phyloP scores from a whole-genome alignment of 2,797 vertebrate species.

The Kryptopterus vitreolus region DNA sequence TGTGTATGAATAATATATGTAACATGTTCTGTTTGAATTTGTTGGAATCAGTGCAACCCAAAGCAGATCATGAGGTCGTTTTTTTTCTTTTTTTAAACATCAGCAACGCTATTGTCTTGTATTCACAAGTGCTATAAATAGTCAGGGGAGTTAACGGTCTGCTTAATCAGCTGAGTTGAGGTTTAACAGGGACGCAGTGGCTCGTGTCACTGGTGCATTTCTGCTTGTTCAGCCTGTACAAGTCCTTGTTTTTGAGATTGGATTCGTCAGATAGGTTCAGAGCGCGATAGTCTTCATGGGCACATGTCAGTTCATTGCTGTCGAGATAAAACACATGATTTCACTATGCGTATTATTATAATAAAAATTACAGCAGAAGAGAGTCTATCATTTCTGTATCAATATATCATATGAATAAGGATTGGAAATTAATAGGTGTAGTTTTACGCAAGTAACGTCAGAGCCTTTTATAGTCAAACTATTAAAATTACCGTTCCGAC shows the following conservation, averaged over 20 bases:
- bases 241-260: conserved; percentile 63
- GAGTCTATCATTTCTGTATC: background rate
- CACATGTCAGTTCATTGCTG: conserved; percentile 54
- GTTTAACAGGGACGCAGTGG: conserved; percentile 2
- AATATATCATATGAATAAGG: background rate
- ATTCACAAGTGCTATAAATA: background rate
- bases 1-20: conserved; percentile 9
- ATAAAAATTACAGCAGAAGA: no score
- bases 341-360: no score
- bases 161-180: conserved; percentile 20
- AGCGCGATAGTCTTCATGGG: conserved; percentile 54
- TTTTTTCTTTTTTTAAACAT: background rate
- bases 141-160: background rate
- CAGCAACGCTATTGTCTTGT: conserved; percentile 1
- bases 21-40: background rate
- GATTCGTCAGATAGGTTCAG: conserved; percentile 52
- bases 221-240: conserved; percentile 61
- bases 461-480: no score
- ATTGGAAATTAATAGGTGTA: background rate
- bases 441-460: background rate
- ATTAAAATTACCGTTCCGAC: no score
- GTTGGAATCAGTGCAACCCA: background rate
- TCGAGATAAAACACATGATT: conserved; percentile 14
- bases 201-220: conserved; percentile 15
- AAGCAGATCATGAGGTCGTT: background rate